Evolutionary conservation across 2,888 invertebrate genomes (phyloP), one percentile per base, ranked within the genome.

Genomic region (Gibbula magus): DNA sequence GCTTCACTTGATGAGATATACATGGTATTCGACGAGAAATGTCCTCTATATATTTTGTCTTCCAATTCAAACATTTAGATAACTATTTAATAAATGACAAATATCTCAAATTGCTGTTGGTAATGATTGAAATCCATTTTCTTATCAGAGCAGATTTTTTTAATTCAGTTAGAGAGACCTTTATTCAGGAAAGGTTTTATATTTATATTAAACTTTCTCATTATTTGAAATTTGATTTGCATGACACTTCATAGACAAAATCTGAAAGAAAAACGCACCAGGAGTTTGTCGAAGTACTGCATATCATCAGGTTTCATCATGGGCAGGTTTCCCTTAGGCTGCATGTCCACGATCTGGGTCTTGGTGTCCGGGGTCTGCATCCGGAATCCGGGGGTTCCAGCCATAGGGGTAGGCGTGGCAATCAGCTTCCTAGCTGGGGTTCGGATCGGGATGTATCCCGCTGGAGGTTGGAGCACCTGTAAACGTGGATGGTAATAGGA

Each of bases 231-330:
- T 20, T 35, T 7, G 51, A 45, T n/a, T 61, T 22, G 8, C 22
- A 61, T 20, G 8, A n/a, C 18, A n/a, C 16, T 10, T 66, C 22
- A 25, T 20, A n/a, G 20, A 18, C 16, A 67, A n/a, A 67, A n/a
- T 32, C 3, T 32, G 13, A 4, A 67, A 16, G n/a, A 5, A 10
- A 1, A 16, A 85, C 89, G 81, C 52, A 93, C 96, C 86, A 99
- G 94, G 84, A 99, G 94, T 93, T 99, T 99, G 93, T 99, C 99
- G 93, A 99, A 99, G 94, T 99, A 99, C 94, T 99, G 99, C 70
- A 99, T 98, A 94, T 99, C 99, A 93, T 99, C 99, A 0, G 99
- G 99, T 93, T 99, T 99, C 96, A 99, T 97, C 92, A 99, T 98
- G 20, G 99, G 99, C 88, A 99, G 94, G 94, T 99, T 99, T 54